Conservation (phyloP, 2,797 vertebrate species). For the Gallirallus australis region DNA sequence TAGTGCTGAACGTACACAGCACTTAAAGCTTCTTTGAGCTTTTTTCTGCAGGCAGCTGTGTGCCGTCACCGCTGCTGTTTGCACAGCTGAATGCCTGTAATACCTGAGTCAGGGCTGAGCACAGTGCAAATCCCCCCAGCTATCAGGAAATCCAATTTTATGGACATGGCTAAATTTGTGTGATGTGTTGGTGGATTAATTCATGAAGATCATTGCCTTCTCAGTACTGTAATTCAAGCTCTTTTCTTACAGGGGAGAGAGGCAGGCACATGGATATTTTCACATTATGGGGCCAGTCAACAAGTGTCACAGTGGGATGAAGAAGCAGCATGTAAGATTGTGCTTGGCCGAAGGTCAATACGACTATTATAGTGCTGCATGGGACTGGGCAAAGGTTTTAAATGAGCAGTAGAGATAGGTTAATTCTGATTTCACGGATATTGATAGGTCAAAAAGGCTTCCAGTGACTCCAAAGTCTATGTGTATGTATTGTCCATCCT, state of each 20-base stretch:
- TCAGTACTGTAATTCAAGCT: conserved; percentile 27
- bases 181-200: conserved; percentile 33
- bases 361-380: not conserved
- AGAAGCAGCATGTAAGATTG: conserved; percentile 5
- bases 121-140: conserved; percentile 10
- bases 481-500: fast-evolving
- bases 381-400: not conserved
- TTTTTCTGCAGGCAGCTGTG: not conserved
- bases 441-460: not conserved
- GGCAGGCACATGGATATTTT: conserved; percentile 9
- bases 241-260: not conserved
- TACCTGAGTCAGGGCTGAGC: conserved; percentile 35
- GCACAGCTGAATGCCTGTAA: conserved; percentile 2
- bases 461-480: not conserved
- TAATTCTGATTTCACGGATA: not conserved
- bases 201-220: conserved; percentile 1
- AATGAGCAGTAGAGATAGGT: not conserved
- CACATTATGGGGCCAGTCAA: conserved; percentile 30
- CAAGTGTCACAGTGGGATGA: not conserved
- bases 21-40: not conserved
- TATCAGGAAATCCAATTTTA: conserved; percentile 60
- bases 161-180: not conserved
- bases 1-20: fast-evolving
- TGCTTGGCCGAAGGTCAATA: not conserved
- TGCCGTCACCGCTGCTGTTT: not conserved